These are phyloP conservation scores for Neomonachus schauinslandi DNA, from an alignment of 2,113 vertebrate species.

Conservation along the genomic window DNA sequence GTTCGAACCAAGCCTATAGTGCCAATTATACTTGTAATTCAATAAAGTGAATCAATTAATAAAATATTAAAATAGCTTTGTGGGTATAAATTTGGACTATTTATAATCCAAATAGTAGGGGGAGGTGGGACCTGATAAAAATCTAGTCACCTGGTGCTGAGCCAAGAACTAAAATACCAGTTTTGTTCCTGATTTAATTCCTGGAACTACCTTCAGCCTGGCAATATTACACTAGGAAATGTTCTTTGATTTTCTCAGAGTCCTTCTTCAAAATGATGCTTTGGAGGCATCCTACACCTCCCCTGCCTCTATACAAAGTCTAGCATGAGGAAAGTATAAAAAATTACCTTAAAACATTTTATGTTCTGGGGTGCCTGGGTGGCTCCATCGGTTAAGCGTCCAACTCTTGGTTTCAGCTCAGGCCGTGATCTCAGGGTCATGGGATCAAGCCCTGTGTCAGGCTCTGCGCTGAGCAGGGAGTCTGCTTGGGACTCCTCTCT, in stretches of 20 bases:
- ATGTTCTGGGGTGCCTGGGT: not conserved
- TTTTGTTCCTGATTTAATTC: not conserved
- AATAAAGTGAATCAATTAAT: not conserved
- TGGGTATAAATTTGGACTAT: too few species aligned
- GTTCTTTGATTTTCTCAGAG: not conserved
- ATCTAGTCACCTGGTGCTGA: not conserved
- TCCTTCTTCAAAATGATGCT: not conserved
- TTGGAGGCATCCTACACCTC: not conserved
- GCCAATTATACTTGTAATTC: not conserved
- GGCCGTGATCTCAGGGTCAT: not conserved
- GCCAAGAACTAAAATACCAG: not conserved
- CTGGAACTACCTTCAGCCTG: not conserved
- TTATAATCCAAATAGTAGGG: not conserved
- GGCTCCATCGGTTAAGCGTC: not conserved
- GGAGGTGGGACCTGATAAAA: not conserved
- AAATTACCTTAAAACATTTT: not conserved
- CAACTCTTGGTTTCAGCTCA: not conserved
- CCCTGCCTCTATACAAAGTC: not conserved
- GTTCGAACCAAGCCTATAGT: not conserved
- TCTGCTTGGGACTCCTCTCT: not conserved
- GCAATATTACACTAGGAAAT: not conserved
- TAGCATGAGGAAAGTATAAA: not conserved
- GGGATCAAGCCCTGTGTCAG: not conserved
- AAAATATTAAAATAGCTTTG: not conserved
- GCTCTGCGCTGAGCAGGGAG: not conserved